Percentiles rank a stretch among this genome's conserved stretches.
Conservation (phyloP, 2,797 vertebrate species). For the Sebastes minor region DNA sequence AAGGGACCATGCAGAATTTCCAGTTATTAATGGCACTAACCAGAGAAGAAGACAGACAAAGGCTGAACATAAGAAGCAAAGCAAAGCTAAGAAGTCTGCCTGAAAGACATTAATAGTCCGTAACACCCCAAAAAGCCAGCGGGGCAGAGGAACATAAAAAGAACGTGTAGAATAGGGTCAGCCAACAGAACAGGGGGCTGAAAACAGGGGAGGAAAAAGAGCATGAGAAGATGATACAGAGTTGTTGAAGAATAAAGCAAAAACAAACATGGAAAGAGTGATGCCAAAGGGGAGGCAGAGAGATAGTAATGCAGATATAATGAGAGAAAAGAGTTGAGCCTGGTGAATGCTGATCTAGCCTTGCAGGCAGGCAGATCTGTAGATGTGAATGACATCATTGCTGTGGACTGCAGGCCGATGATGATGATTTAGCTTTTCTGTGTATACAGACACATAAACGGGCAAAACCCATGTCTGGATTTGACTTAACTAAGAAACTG, state of each 20-base stretch:
- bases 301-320: conserved; percentile 36
- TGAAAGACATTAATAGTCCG: conserved; percentile 17
- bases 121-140: conserved; percentile 14
- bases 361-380: conserved; percentile 35
- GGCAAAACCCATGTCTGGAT: background rate
- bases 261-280: conserved; percentile 6
- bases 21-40: conserved; percentile 2
- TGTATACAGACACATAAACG: background rate
- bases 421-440: background rate
- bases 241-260: conserved; percentile 2
- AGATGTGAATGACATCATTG: conserved; percentile 50
- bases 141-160: conserved; percentile 25
- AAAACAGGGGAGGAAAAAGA: background rate
- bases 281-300: background rate
- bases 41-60: background rate
- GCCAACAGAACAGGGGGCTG: conserved; percentile 17
- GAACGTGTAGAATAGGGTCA: conserved; percentile 29
- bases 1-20: background rate
- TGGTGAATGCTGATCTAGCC: conserved; percentile 41
- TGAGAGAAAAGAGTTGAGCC: conserved; percentile 15
- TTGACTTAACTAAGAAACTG: background rate
- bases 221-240: conserved; percentile 14
- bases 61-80: conserved; percentile 1
- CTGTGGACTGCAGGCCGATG: conserved; percentile 24
- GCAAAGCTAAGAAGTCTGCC: background rate